A percentile compares a stretch with the other conserved stretches of the same genome.
Conservation (phyloP, 2,113 vertebrate species). For the Cervus canadensis region DNA sequence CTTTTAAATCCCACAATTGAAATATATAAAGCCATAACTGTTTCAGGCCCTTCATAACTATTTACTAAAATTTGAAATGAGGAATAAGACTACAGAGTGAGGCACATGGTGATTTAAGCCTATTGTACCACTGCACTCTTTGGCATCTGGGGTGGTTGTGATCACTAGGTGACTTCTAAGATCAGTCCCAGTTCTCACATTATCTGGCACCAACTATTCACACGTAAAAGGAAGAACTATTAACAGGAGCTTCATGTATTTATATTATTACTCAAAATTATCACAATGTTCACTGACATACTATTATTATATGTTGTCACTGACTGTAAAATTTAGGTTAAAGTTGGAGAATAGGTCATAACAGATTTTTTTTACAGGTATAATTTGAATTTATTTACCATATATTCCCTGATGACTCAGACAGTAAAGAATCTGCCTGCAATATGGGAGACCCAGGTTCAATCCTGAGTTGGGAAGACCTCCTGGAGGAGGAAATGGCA, state of each 20-base stretch:
- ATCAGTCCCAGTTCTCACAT: not conserved
- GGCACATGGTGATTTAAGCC: not conserved
- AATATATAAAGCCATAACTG: not conserved
- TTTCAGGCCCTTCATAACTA: not conserved
- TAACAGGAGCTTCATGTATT: not conserved
- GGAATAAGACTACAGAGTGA: not conserved
- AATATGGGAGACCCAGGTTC: not conserved
- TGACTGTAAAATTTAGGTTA: not conserved
- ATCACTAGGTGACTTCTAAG: not conserved
- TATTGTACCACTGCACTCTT: not conserved
- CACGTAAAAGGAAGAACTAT: not conserved
- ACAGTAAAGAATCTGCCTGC: not conserved
- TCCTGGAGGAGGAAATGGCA: not conserved
- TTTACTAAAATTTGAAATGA: not conserved
- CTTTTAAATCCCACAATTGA: conserved; percentile 6
- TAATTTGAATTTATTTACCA: not conserved
- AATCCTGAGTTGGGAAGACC: not conserved
- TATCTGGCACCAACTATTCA: not conserved
- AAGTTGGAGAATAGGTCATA: not conserved
- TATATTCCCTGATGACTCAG: not conserved
- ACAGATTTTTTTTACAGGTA: not conserved
- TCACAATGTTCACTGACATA: not conserved
- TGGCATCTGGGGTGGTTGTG: not conserved
- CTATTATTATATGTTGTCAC: not conserved
- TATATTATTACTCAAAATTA: not conserved